Evolutionary conservation across 2,797 vertebrate genomes (phyloP).

Genomic region (Enteromius trimaculatus): DNA sequence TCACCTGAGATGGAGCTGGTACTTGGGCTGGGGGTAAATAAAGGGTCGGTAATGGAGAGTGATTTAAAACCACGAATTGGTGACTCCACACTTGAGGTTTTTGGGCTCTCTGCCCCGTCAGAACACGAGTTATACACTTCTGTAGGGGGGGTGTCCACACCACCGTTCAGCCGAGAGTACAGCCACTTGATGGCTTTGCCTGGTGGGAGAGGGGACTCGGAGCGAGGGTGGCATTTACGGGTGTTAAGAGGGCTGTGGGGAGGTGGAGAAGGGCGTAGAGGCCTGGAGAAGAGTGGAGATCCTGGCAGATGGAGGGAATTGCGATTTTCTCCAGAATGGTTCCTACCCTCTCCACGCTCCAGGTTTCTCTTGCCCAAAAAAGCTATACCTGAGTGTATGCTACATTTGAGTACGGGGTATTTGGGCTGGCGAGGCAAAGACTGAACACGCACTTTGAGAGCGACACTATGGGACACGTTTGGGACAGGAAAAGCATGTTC

Average conservation of each 20-base stretch:
- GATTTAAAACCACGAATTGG: slow-evolving; percentile 86
- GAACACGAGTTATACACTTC: slow-evolving; percentile 76
- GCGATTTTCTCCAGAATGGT: slow-evolving; percentile 73
- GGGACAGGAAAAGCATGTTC: slow-evolving; percentile 97
- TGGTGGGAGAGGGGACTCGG: slow-evolving; percentile 70
- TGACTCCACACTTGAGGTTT: slow-evolving; percentile 75
- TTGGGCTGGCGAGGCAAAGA: slow-evolving; percentile 95
- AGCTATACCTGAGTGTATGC: slow-evolving; percentile 83
- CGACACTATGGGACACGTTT: slow-evolving; percentile 94
- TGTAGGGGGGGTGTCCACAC: slow-evolving; percentile 74
- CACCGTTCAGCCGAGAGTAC: slow-evolving; percentile 76
- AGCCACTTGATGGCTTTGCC: slow-evolving; percentile 85
- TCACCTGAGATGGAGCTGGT: slow-evolving; percentile 80
- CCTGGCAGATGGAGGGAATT: slow-evolving; percentile 73
- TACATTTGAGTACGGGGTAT: slow-evolving; percentile 93
- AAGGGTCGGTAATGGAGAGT: slow-evolving; percentile 82
- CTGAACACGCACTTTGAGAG: slow-evolving; percentile 96
- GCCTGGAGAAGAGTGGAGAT: slow-evolving; percentile 78
- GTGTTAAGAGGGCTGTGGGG: slow-evolving; percentile 70
- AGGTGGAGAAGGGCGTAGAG: slow-evolving; percentile 73
- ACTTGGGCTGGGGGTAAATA: slow-evolving; percentile 73
- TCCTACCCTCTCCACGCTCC: slow-evolving; percentile 68
- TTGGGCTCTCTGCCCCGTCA: slow-evolving; percentile 74
- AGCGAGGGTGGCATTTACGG: slow-evolving; percentile 73
- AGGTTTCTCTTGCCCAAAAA: slow-evolving; percentile 70